These are phyloP conservation scores for Cosmia pyralina DNA, from an alignment of 2,888 invertebrate species.

Conservation along the genomic window DNA sequence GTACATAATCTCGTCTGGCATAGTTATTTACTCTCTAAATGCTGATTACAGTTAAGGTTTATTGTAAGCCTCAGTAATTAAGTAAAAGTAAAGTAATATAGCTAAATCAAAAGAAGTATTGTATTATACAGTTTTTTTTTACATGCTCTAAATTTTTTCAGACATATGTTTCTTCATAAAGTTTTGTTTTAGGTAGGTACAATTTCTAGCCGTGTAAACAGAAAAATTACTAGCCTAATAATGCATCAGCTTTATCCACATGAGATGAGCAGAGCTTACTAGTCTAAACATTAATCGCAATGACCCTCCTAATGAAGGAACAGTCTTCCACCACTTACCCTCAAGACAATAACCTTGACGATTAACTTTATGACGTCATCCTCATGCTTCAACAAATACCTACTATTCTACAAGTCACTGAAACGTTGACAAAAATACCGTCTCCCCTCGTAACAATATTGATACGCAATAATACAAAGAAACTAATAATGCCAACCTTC, in stretches of 20 bases:
- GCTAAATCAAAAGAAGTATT: constrained; percentile 12
- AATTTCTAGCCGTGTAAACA: too few species aligned
- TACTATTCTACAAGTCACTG: constrained; percentile 8
- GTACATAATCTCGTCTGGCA: constrained; percentile 56
- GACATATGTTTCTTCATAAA: too few species aligned
- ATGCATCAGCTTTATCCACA: neutral
- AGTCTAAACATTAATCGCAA: constrained; percentile 13
- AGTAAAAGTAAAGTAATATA: constrained; percentile 11
- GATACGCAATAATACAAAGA: constrained; percentile 56
- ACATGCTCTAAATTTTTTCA: neutral
- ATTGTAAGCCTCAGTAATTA: constrained; percentile 26
- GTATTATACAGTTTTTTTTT: neutral
- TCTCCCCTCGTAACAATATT: constrained; percentile 50
- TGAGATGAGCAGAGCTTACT: neutral
- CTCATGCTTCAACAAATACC: constrained; percentile 23
- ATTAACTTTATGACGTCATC: constrained; percentile 39
- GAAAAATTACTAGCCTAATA: too few species aligned
- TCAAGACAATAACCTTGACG: constrained; percentile 23
- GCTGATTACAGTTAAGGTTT: constrained; percentile 37
- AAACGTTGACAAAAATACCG: constrained; percentile 31
- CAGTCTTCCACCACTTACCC: constrained; percentile 22
- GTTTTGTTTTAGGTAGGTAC: too few species aligned
- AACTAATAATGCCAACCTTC: constrained; percentile 60
- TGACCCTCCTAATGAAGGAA: constrained; percentile 15
- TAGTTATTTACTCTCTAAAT: constrained; percentile 38